Conservation (phyloP, 2,113 vertebrate genomes). For the Polypterus bichir region DNA sequence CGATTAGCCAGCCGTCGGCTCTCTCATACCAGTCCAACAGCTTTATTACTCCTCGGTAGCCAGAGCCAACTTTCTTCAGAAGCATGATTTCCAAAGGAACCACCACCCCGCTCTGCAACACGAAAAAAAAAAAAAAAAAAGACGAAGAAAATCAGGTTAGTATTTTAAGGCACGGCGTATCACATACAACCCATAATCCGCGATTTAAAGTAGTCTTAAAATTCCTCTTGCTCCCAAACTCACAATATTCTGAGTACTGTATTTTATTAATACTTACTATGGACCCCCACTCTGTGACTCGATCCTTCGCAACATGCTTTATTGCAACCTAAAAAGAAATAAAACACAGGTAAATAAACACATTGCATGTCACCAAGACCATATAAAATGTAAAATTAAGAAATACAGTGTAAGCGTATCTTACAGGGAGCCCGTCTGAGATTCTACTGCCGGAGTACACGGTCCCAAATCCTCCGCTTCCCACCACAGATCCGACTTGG, state of each 20-base stretch:
- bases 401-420: conserved; percentile 8
- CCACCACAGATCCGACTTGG: conserved; percentile 82
- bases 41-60: conserved; percentile 84
- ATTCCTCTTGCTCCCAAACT: not conserved
- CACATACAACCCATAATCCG: no score
- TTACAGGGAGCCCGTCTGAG: conserved; percentile 84
- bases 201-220: not conserved
- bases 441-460: conserved; percentile 81
- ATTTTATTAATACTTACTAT: conserved; percentile 60
- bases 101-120: conserved; percentile 60
- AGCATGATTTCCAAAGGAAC: conserved; percentile 88
- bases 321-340: conserved; percentile 64
- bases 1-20: conserved; percentile 82
- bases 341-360: not conserved
- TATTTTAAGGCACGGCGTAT: not conserved
- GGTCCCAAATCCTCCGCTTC: conserved; percentile 87
- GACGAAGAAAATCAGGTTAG: not conserved
- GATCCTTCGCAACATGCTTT: conserved; percentile 83
- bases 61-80: conserved; percentile 82
- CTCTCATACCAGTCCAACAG: conserved; percentile 91
- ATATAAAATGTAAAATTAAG: not conserved
- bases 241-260: not conserved
- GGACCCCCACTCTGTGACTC: conserved; percentile 85
- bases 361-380: not conserved
- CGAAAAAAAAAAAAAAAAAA: not conserved